Evolutionary conservation across 2,797 vertebrate species (phyloP), one percentile per base, ranked within the genome.

Genomic region (Falco cherrug): DNA sequence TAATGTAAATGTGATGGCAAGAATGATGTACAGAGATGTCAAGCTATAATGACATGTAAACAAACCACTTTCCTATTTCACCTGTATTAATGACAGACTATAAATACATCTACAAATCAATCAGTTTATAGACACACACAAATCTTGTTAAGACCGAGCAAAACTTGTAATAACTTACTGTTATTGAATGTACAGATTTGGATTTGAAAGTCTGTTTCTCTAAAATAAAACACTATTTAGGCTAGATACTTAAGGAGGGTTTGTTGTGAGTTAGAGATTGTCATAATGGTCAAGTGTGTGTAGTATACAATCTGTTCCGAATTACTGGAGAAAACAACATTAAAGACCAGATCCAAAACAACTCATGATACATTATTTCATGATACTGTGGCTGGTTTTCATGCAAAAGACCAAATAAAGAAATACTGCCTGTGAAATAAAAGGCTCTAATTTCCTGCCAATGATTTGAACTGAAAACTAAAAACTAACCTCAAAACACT

Each of bases 401-500:
- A 63, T 68, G 37, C 90, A 95, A 75, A 95, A 59, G 28, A 91
- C 7, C 33, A 92, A 67, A 87, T 59, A 89, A 93, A 75, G 41
- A 87, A 79, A 79, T 26, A 29, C 9, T 85, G 60, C 14, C 59
- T 39, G 35, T 75, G 60, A 89, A 90, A 87, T 50, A 56, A 76
- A 91, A 84, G 47, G 18, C 39, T 50, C 25, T 37, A 80, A 68
- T 41, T 84, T 90, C 67, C 70, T 70, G 63, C 18, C 81, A 93
- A 4, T 18, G 47, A 85, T 67, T 37, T 63, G 70, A 95, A 93
- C n/a, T 56, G 33, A 54, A 86, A 94, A 89, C 47, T 78, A 41
- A 86, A 65, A 80, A 98, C 98, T 95, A 64, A 99, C 99, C 99
- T 99, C 92, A 56, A 99, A 98, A 95, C 98, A 99, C 33, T 98